Base-by-base conservation (phyloP, 2,113 vertebrate genomes). In the Halichoeres trimaculatus region DNA sequence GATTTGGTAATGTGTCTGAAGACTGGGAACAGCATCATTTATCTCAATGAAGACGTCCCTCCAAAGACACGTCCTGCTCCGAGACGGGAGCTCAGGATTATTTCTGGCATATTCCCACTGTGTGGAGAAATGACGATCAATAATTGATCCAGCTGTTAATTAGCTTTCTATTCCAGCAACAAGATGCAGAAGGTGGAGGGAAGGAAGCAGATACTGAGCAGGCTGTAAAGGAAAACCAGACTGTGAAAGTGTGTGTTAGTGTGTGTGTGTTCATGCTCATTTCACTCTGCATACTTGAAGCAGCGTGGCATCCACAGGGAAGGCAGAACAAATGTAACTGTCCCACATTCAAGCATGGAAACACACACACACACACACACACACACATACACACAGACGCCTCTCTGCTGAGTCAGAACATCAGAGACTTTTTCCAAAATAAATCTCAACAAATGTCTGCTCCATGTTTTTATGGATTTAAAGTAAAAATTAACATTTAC, bases 21-120 rank as follows among this genome's bases (percentile, higher is more conserved):
- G 48, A 81, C 13, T 84, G 34, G 43, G 72, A 57, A 50, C 35
- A 55, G 58, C 59, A 77, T 76, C 57, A 78, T 88, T 80, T 79
- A 82, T 90, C 78, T 90, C 61, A 80, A 81, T 88, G 66, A 81
- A 67, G 60, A 77, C 20, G 53, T 11, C 10, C 36, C 41, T 66
- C 41, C 54, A 66, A 74, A 78, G 79, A 80, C 67, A 79, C 1
- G 0, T n/a, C 57, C 59, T 62, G 48, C 57, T 34, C 48, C 20
- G 45, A 73, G 26, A 76, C 43, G 16, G 11, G 19, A 71, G 23
- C 57, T 5, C 19, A 2, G 23, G 22, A 64, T 58, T 70, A 69
- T 85, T 80, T 65, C 62, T 52, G 79, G 50, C 48, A 81, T 76
- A 59, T 68, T 76, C 38, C 79, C 59, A 38, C n/a, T n/a, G 48